These are phyloP conservation scores for Hypomesus transpacificus DNA, from an alignment of 2,113 vertebrate species.

Conservation along the genomic window DNA sequence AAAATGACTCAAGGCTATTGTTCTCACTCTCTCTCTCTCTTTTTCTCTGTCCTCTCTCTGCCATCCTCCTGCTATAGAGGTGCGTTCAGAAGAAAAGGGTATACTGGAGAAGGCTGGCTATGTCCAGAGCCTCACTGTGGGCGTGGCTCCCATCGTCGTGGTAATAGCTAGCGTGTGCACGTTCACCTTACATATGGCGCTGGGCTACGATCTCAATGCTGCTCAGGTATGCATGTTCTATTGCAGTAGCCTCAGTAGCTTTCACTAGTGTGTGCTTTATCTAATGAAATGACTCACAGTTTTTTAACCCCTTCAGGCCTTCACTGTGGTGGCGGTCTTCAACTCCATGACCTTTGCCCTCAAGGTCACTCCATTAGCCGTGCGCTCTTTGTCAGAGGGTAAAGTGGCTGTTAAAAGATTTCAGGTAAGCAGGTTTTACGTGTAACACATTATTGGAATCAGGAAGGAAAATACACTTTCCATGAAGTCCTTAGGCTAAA, in stretches of 20 bases:
- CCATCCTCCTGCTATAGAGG: constrained; percentile 52
- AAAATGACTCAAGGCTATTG: neutral
- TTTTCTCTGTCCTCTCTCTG: neutral
- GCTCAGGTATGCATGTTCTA: constrained; percentile 65
- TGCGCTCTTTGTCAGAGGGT: constrained; percentile 74
- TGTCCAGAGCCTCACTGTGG: constrained; percentile 75
- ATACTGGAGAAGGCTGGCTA: constrained; percentile 72
- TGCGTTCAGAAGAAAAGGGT: constrained; percentile 68
- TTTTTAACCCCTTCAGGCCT: constrained; percentile 61
- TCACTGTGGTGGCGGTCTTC: constrained; percentile 78
- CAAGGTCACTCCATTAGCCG: constrained; percentile 75
- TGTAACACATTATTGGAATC: neutral
- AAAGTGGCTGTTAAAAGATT: constrained; percentile 75
- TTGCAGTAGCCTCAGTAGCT: neutral
- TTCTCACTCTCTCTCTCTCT: neutral
- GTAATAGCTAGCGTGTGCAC: constrained; percentile 79
- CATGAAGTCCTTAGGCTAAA: too few species aligned
- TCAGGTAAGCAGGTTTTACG: constrained; percentile 64
- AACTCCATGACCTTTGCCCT: constrained; percentile 81
- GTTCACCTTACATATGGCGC: constrained; percentile 76
- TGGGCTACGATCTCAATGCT: constrained; percentile 76
- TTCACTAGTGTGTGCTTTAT: neutral
- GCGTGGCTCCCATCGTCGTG: constrained; percentile 72
- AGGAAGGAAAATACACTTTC: constrained; percentile 11
- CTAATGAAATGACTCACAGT: neutral